Conservation (phyloP, 2,888 invertebrate genomes). For the Steromphala cineraria region DNA sequence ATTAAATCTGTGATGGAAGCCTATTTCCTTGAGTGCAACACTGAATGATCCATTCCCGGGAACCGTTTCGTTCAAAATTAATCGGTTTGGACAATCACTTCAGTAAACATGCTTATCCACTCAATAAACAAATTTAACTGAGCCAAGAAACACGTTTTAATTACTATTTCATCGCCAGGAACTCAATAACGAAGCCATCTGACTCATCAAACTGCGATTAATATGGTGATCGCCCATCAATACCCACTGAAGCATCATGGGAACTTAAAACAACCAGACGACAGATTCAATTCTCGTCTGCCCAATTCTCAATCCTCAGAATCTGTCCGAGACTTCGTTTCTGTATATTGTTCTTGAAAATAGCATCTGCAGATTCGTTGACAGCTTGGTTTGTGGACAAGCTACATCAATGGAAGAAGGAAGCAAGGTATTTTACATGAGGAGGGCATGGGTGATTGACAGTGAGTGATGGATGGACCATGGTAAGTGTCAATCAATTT, state of each 20-base stretch:
- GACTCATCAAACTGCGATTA: constrained; percentile 11
- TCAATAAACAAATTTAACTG: constrained; percentile 1
- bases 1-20: too few species aligned
- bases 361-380: neutral
- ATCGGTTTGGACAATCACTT: too few species aligned
- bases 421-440: neutral
- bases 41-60: too few species aligned
- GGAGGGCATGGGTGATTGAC: neutral
- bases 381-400: neutral
- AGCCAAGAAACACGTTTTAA: constrained; percentile 8
- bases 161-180: constrained; percentile 3
- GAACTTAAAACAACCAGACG: constrained; percentile 16
- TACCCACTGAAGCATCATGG: constrained; percentile 8
- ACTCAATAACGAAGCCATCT: neutral
- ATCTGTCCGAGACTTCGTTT: neutral
- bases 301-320: neutral
- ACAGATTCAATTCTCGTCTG: constrained; percentile 10
- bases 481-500: neutral
- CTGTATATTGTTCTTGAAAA: neutral
- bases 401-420: neutral
- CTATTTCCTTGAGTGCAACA: too few species aligned
- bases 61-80: too few species aligned
- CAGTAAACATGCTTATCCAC: neutral
- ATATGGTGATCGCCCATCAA: constrained; percentile 2
- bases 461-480: neutral